Percentiles rank a stretch among this genome's conserved stretches.
Conservation (phyloP, 2,797 vertebrate species). For the Gorsachius magnificus region DNA sequence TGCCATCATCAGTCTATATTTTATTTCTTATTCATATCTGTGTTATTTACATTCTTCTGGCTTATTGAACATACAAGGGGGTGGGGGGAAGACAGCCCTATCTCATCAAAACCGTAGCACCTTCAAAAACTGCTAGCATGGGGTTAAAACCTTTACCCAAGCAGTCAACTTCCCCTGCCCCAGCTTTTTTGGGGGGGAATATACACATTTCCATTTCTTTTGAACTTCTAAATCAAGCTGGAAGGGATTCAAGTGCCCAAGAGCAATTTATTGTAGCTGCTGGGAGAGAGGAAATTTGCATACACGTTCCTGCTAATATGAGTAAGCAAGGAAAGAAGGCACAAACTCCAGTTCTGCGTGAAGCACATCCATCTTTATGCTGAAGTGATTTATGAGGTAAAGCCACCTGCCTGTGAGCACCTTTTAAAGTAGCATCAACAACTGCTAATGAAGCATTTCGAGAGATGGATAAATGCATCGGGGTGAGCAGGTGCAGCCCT, state of each 20-base stretch:
- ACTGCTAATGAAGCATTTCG: background rate
- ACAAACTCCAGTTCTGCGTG: background rate
- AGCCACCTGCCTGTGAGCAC: background rate
- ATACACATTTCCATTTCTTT: background rate
- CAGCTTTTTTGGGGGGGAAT: background rate
- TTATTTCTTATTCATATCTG: background rate
- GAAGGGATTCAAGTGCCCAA: background rate
- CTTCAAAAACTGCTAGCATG: background rate
- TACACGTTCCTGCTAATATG: background rate
- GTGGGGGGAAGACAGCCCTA: background rate
- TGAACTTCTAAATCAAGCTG: conserved; percentile 19
- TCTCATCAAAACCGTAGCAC: background rate
- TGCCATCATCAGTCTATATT: background rate
- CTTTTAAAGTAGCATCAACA: background rate
- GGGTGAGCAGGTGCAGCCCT: background rate
- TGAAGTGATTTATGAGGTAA: background rate
- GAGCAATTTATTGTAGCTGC: background rate
- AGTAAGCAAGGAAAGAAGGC: background rate
- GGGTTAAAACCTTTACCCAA: background rate
- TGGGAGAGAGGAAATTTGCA: background rate
- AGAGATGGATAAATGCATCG: background rate
- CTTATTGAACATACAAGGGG: background rate
- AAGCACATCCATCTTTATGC: background rate
- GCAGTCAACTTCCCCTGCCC: background rate
- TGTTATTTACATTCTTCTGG: background rate